Evolutionary conservation across 1,140 invertebrate species (phyloP).

Genomic region (Leptinotarsa undecemlineata): DNA sequence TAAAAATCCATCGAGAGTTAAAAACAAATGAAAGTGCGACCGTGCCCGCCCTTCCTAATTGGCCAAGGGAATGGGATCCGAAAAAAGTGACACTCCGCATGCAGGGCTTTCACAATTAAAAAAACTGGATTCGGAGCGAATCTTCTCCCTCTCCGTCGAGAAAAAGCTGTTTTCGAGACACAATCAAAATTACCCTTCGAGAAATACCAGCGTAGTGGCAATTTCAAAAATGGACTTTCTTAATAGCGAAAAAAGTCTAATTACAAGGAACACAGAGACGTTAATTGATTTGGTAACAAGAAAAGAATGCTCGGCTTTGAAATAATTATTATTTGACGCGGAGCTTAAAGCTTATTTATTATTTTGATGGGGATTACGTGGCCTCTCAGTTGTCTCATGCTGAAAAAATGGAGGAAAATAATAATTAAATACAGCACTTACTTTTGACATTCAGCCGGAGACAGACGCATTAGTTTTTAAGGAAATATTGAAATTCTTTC

Average conservation of each 20-base stretch:
- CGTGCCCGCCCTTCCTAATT: conserved; percentile 41
- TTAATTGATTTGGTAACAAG: conserved; percentile 49
- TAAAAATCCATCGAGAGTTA: conserved; percentile 50
- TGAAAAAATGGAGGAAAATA: not conserved
- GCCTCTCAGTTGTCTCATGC: not conserved
- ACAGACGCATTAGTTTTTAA: no score
- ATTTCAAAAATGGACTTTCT: conserved; percentile 52
- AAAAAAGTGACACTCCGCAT: conserved; percentile 48
- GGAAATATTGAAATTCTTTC: no score
- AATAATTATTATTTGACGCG: conserved; percentile 41
- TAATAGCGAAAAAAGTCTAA: conserved; percentile 51
- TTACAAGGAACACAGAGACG: conserved; percentile 46
- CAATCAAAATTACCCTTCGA: conserved; percentile 49
- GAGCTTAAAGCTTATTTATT: conserved; percentile 38
- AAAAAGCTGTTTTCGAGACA: conserved; percentile 40
- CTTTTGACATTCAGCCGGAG: not conserved
- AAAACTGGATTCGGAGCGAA: conserved; percentile 22
- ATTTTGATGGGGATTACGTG: conserved; percentile 41
- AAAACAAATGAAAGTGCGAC: conserved; percentile 49
- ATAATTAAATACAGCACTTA: conserved; percentile 7
- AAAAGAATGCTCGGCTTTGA: conserved; percentile 41
- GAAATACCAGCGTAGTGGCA: conserved; percentile 41
- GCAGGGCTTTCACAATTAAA: conserved; percentile 46
- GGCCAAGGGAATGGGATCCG: conserved; percentile 34
- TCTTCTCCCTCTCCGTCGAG: conserved; percentile 31